A percentile compares a stretch with the other conserved stretches of the same genome.
These are phyloP conservation scores for Drosophila ezoana DNA, from an alignment of 2,888 invertebrate species.

Conservation along the genomic window DNA sequence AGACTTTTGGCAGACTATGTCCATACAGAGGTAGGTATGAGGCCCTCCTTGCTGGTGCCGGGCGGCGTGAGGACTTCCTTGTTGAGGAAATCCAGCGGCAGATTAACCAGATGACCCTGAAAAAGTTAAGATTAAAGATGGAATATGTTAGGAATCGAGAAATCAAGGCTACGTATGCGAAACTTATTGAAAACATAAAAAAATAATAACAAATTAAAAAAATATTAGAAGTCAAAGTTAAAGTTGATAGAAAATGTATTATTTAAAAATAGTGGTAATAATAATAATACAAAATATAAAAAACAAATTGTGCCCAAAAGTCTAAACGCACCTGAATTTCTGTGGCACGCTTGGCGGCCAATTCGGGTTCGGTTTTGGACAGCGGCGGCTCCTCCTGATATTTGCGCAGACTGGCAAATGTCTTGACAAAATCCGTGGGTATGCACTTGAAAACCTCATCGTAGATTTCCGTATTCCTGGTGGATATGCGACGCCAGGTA, in stretches of 20 bases:
- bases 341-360: slow-evolving; percentile 90
- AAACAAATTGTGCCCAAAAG: too few relatives aligned
- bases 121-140: not conserved
- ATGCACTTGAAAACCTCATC: slow-evolving; percentile 97
- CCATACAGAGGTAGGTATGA: slow-evolving; percentile 97
- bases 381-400: slow-evolving; percentile 91
- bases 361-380: slow-evolving; percentile 89
- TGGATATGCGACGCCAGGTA: slow-evolving; percentile 93
- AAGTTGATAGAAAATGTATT: too few relatives aligned
- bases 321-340: slow-evolving; percentile 88
- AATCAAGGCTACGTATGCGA: too few relatives aligned
- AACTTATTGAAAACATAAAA: too few relatives aligned
- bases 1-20: slow-evolving; percentile 87
- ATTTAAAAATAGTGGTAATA: too few relatives aligned
- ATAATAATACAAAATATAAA: too few relatives aligned
- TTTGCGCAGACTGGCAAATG: slow-evolving; percentile 91
- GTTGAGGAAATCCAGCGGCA: slow-evolving; percentile 95
- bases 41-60: slow-evolving; percentile 93
- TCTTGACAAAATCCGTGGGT: slow-evolving; percentile 93
- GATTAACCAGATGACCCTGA: slow-evolving; percentile 93
- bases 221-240: too few relatives aligned
- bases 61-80: slow-evolving; percentile 94
- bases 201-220: too few relatives aligned
- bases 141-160: not conserved
- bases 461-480: slow-evolving; percentile 93